Evolutionary conservation across 2,113 vertebrate genomes (phyloP).

Genomic region (Sinocyclocheilus grahami): DNA sequence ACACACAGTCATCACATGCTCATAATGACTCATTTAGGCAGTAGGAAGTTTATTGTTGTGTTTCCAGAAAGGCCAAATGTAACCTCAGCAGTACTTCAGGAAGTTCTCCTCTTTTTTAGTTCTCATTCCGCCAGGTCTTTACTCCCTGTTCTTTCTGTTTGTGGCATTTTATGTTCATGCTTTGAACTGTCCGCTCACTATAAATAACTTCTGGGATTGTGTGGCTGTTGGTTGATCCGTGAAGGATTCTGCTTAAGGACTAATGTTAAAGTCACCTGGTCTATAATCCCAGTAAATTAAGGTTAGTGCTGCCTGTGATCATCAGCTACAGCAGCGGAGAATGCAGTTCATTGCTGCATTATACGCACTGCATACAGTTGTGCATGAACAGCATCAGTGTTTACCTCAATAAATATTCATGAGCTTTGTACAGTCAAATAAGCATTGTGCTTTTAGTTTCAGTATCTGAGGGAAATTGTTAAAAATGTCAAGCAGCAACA

Average conservation of each 20-base stretch:
- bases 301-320: neutral
- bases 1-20: neutral
- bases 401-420: neutral
- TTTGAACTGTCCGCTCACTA: slow-evolving; percentile 24
- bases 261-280: slow-evolving; percentile 50
- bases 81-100: slow-evolving; percentile 4
- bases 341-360: neutral
- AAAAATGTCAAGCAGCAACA: neutral
- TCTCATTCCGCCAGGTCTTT: neutral
- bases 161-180: neutral
- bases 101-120: neutral
- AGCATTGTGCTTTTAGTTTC: neutral
- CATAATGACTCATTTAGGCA: slow-evolving; percentile 41
- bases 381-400: neutral
- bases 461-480: neutral
- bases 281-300: slow-evolving; percentile 42
- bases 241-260: slow-evolving; percentile 42
- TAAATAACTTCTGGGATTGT: slow-evolving; percentile 46
- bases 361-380: neutral
- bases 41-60: slow-evolving; percentile 23
- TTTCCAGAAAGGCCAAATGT: slow-evolving; percentile 37
- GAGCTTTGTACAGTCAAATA: neutral
- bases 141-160: slow-evolving; percentile 8
- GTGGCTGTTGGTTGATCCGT: slow-evolving; percentile 36
- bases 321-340: neutral